Conservation (phyloP, 1,140 invertebrate species). For the Aphelenchoides besseyi region DNA sequence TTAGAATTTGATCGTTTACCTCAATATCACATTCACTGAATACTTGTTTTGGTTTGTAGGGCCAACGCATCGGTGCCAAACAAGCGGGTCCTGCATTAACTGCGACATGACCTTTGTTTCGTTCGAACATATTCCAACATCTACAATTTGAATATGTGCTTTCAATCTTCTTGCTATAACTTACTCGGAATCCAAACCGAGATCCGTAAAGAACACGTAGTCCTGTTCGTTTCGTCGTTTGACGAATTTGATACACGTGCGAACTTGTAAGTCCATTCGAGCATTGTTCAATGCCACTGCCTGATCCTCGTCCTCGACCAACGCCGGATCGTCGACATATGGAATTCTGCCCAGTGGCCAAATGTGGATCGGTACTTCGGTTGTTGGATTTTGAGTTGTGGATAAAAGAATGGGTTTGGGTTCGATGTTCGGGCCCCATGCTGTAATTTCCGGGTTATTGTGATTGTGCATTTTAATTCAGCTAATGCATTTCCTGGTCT, state of each 20-base stretch:
- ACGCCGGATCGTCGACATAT: conserved; percentile 40
- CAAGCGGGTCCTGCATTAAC: conserved; percentile 39
- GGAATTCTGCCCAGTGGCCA: conserved; percentile 49
- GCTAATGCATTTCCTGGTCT: background rate
- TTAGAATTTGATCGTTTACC: conserved; percentile 46
- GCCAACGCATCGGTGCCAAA: conserved; percentile 42
- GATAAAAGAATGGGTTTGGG: conserved; percentile 14
- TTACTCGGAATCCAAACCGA: conserved; percentile 42
- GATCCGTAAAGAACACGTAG: conserved; percentile 45
- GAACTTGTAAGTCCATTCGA: conserved; percentile 48
- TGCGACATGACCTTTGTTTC: conserved; percentile 29
- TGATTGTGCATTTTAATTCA: background rate
- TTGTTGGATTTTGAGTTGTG: conserved; percentile 6
- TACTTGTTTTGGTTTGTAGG: conserved; percentile 39
- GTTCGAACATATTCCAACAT: conserved; percentile 51
- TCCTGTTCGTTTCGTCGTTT: conserved; percentile 38
- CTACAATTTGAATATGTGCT: conserved; percentile 10
- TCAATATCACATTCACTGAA: conserved; percentile 48
- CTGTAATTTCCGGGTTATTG: background rate
- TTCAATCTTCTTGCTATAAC: conserved; percentile 14
- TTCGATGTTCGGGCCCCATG: background rate
- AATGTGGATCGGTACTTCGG: conserved; percentile 3
- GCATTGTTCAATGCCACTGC: conserved; percentile 47
- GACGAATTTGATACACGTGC: conserved; percentile 45
- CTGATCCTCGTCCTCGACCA: conserved; percentile 40